Evolutionary conservation across 2,797 vertebrate species (phyloP).

Genomic region (Toxotes lorentzi): DNA sequence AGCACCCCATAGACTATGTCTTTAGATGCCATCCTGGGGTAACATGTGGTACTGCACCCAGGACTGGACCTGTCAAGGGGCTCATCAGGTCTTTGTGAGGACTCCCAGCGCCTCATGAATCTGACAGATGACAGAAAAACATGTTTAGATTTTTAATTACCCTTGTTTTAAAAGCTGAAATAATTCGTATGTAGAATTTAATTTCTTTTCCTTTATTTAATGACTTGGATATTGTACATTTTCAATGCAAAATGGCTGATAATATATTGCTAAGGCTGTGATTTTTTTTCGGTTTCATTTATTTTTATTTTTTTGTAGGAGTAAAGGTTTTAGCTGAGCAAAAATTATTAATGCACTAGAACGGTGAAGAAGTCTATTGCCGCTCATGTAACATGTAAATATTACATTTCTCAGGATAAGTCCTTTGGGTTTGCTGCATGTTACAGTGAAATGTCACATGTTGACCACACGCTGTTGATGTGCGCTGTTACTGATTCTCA

Average conservation of each 20-base stretch:
- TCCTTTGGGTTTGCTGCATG: conserved; percentile 8
- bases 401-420: not conserved
- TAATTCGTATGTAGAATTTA: not conserved
- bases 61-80: not conserved
- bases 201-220: conserved; percentile 17
- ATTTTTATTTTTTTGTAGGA: conserved; percentile 20
- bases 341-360: conserved; percentile 5
- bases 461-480: not conserved
- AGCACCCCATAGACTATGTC: conserved; percentile 27
- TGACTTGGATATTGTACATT: conserved; percentile 24
- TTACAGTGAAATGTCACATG: conserved; percentile 25
- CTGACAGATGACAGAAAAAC: conserved; percentile 16
- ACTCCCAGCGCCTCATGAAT: conserved; percentile 1
- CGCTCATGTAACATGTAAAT: not conserved
- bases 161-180: conserved; percentile 13
- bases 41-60: not conserved
- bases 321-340: conserved; percentile 2
- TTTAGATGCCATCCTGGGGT: conserved; percentile 12
- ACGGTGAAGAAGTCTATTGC: not conserved
- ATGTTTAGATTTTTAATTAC: conserved; percentile 6
- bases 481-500: not conserved
- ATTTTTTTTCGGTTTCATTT: not conserved
- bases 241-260: conserved; percentile 7
- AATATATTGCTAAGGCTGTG: not conserved
- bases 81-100: not conserved